Conservation (phyloP, 2,888 invertebrate genomes). For the Phytoseiulus persimilis region DNA sequence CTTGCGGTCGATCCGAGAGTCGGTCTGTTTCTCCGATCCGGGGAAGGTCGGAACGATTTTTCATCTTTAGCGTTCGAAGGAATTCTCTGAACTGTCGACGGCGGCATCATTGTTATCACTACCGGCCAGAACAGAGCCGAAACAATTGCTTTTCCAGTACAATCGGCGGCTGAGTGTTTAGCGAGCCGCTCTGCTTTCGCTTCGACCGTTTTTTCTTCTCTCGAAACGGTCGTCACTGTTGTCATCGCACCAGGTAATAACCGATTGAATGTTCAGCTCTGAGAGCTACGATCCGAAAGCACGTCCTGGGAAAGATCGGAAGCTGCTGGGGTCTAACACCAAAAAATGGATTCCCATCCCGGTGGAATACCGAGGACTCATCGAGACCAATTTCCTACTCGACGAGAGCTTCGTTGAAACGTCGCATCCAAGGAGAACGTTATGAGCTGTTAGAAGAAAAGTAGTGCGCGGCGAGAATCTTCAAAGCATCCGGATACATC, state of each 20-base stretch:
- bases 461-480: too few relatives aligned
- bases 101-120: neutral
- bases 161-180: neutral
- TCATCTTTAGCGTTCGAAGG: neutral
- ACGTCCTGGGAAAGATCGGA: too few relatives aligned
- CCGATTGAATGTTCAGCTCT: neutral
- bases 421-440: too few relatives aligned
- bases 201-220: neutral
- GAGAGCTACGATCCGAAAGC: neutral
- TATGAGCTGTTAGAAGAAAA: too few relatives aligned
- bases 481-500: too few relatives aligned
- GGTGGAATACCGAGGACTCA: too few relatives aligned
- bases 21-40: neutral
- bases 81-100: neutral
- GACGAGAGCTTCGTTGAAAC: too few relatives aligned
- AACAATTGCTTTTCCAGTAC: neutral
- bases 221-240: neutral
- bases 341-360: too few relatives aligned
- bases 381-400: too few relatives aligned
- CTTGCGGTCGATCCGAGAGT: neutral
- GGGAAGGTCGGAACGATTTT: neutral
- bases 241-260: neutral
- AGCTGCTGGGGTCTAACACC: too few relatives aligned
- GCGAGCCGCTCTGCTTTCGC: neutral
- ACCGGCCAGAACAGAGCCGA: neutral